Evolutionary conservation across 2,888 invertebrate species (phyloP).

Genomic region (Heteropelma amictum): DNA sequence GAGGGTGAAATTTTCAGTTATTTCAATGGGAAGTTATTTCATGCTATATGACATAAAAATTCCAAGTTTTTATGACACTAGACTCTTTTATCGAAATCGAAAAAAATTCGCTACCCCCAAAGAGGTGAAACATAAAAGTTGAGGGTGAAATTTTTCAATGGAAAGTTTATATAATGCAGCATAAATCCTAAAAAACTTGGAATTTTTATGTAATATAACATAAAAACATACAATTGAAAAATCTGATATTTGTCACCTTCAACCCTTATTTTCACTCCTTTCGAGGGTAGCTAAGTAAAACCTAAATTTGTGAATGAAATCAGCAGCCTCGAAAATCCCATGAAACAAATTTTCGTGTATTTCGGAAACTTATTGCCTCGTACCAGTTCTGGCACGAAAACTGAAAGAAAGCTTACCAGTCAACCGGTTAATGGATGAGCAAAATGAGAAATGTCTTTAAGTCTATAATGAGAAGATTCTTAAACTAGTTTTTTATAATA

Average conservation of each 20-base stretch:
- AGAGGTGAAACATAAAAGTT: not conserved
- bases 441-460: no score
- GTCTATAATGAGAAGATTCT: no score
- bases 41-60: not conserved
- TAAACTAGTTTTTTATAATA: no score
- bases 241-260: not conserved
- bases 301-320: not conserved
- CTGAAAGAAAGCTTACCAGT: slow-evolving; percentile 26
- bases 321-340: not conserved
- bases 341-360: not conserved
- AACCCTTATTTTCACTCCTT: not conserved
- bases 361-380: not conserved
- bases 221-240: not conserved
- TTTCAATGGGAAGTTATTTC: not conserved
- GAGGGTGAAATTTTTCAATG: no score
- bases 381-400: not conserved
- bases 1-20: not conserved
- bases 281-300: not conserved
- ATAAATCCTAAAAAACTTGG: not conserved
- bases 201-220: not conserved
- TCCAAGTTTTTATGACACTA: not conserved
- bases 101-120: not conserved
- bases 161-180: no score
- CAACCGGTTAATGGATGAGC: no score
- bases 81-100: not conserved